These are phyloP conservation scores for Lottia gigantea DNA, from an alignment of 2,888 invertebrate genomes.

Conservation along the genomic window DNA sequence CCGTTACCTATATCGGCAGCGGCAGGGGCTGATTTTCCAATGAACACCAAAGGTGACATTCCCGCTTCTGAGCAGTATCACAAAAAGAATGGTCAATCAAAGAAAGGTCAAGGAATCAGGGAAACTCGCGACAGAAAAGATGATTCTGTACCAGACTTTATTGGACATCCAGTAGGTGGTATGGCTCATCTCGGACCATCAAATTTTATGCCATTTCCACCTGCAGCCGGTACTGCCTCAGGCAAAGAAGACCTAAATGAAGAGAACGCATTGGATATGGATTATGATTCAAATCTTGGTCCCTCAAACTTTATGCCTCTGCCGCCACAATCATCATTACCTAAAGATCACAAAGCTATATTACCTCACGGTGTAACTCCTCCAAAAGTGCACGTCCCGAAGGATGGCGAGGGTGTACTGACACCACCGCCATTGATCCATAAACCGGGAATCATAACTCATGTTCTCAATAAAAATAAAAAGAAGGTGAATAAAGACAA, in stretches of 20 bases:
- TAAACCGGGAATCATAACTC: background rate
- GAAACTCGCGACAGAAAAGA: background rate
- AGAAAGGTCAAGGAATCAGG: background rate
- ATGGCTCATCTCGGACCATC: background rate
- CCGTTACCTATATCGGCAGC: background rate
- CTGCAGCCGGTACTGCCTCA: background rate
- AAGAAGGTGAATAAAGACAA: too few species aligned
- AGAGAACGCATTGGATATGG: background rate
- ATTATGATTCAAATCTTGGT: background rate
- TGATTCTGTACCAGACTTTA: background rate
- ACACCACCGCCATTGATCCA: background rate
- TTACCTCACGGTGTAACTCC: background rate
- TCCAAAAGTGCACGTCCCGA: background rate
- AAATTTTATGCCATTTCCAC: background rate
- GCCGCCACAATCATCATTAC: background rate
- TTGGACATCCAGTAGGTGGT: background rate
- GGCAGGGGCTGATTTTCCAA: background rate
- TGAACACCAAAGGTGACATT: background rate
- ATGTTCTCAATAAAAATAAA: background rate
- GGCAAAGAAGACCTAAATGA: background rate
- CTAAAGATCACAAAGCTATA: background rate
- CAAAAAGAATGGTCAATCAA: background rate
- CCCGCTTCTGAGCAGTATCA: background rate
- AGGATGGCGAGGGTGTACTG: background rate
- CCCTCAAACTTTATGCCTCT: constrained; percentile 1